Base-by-base conservation (phyloP, 1,140 invertebrate species). In the Ditylenchus dipsaci region DNA sequence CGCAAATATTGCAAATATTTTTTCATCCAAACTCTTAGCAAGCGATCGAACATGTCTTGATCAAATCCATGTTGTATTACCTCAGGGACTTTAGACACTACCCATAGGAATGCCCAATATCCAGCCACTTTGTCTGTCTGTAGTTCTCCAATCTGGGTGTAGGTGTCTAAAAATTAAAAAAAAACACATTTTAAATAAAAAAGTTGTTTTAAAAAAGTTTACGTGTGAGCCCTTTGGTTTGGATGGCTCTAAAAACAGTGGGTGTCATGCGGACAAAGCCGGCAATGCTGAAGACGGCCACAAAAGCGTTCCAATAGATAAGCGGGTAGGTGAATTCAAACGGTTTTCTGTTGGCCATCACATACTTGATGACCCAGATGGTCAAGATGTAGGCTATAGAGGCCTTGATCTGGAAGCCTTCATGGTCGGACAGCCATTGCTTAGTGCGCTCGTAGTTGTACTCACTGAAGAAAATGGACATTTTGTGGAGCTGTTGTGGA, bases 331-430 rank as follows among this genome's bases (percentile, higher is more conserved):
- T 70, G 15, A 71, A 69, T 33, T 71, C 73, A 38, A 74, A 74
- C 17, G 75, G 76, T 33, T 67, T 77, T 15, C 69, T 29, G 42
- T 69, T 43, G 23, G n/a, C 17, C 69, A 72, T 70, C 19, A 77
- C 17, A 30, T 49, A 72, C 63, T 77, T 77, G 27, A 77, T 78
- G n/a, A 67, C 15, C 29, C 70, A 77, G 42, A 77, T 77, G 13
- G 76, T 85, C 23, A 94, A 86, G 88, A 97, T 90, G 81, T 98
- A 97, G 71, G 92, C 86, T 67, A 89, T 90, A 61, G 76, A 76
- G 11, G 58, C 42, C 62, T 78, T 77, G 23, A 77, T 27, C 29
- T 78, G 64, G 57, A 78, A 77, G 15, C 49, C 30, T 49, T 77
- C 76, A 29, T 65, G 38, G 1, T 78, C 76, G 1, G 67, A 45